These are phyloP conservation scores for Drosophila ficusphila DNA, from an alignment of 1,140 invertebrate species.

Conservation along the genomic window DNA sequence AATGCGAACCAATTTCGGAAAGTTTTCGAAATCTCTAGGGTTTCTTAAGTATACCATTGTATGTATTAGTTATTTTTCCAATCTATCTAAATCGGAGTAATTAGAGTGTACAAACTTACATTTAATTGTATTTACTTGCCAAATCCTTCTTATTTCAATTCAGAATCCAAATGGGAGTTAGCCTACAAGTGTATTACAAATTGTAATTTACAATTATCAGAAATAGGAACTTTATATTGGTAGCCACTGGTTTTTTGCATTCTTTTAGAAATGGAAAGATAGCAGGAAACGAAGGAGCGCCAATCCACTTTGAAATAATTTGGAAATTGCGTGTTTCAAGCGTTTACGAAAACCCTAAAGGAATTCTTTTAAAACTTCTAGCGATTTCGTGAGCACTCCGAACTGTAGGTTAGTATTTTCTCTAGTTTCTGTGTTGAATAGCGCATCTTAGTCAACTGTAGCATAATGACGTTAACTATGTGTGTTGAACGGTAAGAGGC, in stretches of 20 bases:
- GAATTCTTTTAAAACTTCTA: neutral
- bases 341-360: neutral
- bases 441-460: slow-evolving; percentile 69
- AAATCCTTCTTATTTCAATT: neutral
- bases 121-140: neutral
- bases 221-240: neutral
- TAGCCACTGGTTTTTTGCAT: neutral
- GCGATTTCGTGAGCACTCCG: neutral
- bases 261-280: neutral
- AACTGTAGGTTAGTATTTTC: slow-evolving; percentile 62
- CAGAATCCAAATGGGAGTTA: neutral
- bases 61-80: slow-evolving; percentile 7
- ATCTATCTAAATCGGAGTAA: neutral
- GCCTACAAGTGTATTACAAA: neutral
- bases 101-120: neutral
- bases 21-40: neutral
- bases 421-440: slow-evolving; percentile 75
- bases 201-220: neutral
- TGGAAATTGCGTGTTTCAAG: neutral
- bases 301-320: neutral
- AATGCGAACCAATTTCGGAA: slow-evolving; percentile 30
- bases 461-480: slow-evolving; percentile 45
- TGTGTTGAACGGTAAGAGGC: slow-evolving; percentile 33
- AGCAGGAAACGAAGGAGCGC: neutral
- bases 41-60: neutral